Percentiles rank a stretch among this genome's conserved stretches.
phyloP scores from a whole-genome alignment of 2,113 vertebrate genomes.

The Poeciliopsis prolifica region DNA sequence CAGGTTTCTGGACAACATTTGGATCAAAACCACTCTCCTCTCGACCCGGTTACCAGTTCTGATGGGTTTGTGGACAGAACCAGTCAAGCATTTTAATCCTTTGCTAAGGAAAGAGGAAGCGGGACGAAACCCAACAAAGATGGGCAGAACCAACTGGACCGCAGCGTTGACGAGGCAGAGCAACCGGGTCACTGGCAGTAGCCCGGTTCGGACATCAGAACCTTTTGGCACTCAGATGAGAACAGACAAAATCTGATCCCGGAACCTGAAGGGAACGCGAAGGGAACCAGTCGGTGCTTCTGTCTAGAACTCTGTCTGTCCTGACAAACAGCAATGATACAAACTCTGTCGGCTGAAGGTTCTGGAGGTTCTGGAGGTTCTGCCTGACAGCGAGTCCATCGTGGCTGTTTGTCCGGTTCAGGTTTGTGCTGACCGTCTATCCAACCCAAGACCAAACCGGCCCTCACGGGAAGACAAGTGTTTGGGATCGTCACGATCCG shows the following conservation, averaged over 20 bases:
- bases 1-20: background rate
- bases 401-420: slow-evolving; percentile 8
- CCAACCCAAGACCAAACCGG: slow-evolving; percentile 19
- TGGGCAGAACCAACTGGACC: background rate
- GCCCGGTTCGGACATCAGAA: background rate
- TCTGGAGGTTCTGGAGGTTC: background rate
- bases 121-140: no score
- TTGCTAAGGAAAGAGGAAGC: no score
- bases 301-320: slow-evolving; percentile 55
- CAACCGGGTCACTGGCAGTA: background rate
- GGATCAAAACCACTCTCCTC: background rate
- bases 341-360: background rate
- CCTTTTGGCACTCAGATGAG: background rate
- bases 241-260: background rate
- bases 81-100: no score
- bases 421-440: background rate
- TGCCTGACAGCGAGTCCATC: slow-evolving; percentile 1
- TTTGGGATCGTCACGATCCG: no score
- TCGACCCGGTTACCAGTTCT: no score
- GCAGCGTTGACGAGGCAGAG: background rate
- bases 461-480: background rate
- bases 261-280: background rate
- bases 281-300: slow-evolving; percentile 16
- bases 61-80: no score
- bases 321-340: slow-evolving; percentile 2